Percentiles rank a stretch among this genome's conserved stretches.
These are phyloP conservation scores for Threskiornis aethiopicus DNA, from an alignment of 2,797 vertebrate species.

Conservation along the genomic window DNA sequence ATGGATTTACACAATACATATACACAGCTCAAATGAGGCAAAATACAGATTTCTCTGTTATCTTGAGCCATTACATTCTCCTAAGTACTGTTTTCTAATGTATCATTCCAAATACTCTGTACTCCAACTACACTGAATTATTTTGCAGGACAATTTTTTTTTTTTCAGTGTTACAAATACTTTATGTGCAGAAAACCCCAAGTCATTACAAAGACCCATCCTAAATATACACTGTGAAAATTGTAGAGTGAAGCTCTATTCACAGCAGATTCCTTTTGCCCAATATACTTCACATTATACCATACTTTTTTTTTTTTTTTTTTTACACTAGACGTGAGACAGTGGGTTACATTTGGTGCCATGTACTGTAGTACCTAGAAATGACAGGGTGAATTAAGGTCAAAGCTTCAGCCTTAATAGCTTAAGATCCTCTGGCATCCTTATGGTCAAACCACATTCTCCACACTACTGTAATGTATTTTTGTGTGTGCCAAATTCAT, in stretches of 20 bases:
- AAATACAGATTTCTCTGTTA: slow-evolving; percentile 11
- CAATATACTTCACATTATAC: not conserved
- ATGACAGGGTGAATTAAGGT: slow-evolving; percentile 53
- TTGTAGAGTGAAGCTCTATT: not conserved
- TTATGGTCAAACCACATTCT: slow-evolving; percentile 7
- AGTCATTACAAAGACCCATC: not conserved
- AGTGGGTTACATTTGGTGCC: slow-evolving; percentile 1
- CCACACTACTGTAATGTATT: not conserved
- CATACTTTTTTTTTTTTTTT: not conserved
- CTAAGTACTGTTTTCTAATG: not conserved
- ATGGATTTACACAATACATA: slow-evolving; percentile 3
- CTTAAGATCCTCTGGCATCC: slow-evolving; percentile 4
- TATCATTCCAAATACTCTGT: not conserved
- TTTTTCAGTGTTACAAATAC: not conserved
- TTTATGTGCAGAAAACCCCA: not conserved
- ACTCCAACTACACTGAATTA: not conserved
- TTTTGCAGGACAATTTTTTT: not conserved
- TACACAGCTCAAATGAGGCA: not conserved
- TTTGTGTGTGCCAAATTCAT: not conserved
- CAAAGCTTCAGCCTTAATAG: slow-evolving; percentile 47
- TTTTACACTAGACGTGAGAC: not conserved
- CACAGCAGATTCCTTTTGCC: not conserved
- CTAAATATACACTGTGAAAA: not conserved
- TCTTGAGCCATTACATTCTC: slow-evolving; percentile 5
- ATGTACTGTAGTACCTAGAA: slow-evolving; percentile 15